Conservation (phyloP, 2,797 vertebrate species). For the Dendrocincla fuliginosa region DNA sequence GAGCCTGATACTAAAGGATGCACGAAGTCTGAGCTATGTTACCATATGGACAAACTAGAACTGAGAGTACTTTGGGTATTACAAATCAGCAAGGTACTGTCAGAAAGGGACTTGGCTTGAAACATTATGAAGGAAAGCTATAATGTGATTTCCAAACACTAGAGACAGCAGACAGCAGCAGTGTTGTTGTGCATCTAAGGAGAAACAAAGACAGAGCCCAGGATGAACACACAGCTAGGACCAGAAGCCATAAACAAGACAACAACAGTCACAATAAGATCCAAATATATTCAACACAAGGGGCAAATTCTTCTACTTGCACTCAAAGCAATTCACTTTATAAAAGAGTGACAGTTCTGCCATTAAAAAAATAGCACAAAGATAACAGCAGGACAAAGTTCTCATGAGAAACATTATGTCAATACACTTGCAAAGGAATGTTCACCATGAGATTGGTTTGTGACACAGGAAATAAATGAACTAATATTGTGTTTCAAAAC, state of each 20-base stretch:
- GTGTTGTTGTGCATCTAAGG: neutral
- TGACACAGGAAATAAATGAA: slow-evolving; percentile 46
- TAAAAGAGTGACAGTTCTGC: neutral
- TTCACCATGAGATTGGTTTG: slow-evolving; percentile 32
- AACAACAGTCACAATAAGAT: neutral
- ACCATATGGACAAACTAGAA: neutral
- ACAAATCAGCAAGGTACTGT: neutral
- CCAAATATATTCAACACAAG: neutral
- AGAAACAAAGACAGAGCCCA: neutral
- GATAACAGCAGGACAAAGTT: neutral
- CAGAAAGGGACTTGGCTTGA: neutral
- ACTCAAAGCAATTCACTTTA: neutral
- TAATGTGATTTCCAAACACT: neutral
- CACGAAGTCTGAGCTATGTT: neutral
- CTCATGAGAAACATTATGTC: slow-evolving; percentile 15
- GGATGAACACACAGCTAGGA: neutral
- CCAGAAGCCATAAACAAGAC: neutral
- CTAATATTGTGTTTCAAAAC: slow-evolving; percentile 33
- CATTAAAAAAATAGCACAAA: neutral
- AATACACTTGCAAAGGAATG: slow-evolving; percentile 10
- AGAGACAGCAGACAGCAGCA: neutral
- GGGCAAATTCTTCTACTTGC: neutral
- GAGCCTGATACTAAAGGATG: neutral
- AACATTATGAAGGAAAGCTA: neutral
- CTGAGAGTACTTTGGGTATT: neutral